Evolutionary conservation across 2,797 vertebrate species (phyloP).

Genomic region (Labroides dimidiatus): DNA sequence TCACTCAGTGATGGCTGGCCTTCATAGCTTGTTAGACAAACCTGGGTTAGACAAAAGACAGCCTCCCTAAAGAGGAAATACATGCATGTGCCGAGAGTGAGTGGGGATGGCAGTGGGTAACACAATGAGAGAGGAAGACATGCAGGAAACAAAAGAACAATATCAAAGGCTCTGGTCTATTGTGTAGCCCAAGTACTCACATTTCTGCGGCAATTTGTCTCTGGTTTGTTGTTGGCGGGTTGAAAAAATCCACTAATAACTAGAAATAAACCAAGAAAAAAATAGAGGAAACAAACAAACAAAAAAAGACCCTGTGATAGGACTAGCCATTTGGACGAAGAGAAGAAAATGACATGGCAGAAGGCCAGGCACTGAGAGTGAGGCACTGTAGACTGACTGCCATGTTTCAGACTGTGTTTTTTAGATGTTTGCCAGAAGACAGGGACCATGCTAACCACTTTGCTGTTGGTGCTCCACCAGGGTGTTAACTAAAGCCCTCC

Average conservation of each 20-base stretch:
- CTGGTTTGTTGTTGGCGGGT: constrained; percentile 42
- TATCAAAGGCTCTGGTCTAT: constrained; percentile 40
- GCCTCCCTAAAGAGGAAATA: constrained; percentile 45
- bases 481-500: neutral
- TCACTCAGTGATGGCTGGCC: constrained; percentile 54
- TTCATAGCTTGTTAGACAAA: constrained; percentile 59
- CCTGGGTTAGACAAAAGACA: constrained; percentile 57
- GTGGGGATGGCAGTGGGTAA: constrained; percentile 29
- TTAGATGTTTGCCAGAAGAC: constrained; percentile 61
- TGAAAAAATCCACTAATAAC: constrained; percentile 57
- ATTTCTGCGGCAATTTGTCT: constrained; percentile 45
- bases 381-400: constrained; percentile 54
- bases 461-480: constrained; percentile 49
- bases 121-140: constrained; percentile 32
- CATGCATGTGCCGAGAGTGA: constrained; percentile 35
- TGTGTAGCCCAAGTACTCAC: constrained; percentile 32
- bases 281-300: constrained; percentile 43
- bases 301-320: constrained; percentile 59
- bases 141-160: constrained; percentile 32
- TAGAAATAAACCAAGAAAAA: constrained; percentile 56
- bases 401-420: constrained; percentile 59
- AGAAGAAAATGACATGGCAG: constrained; percentile 62
- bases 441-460: constrained; percentile 27
- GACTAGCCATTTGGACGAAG: constrained; percentile 56
- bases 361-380: constrained; percentile 48